Conservation (phyloP, 1,140 invertebrate genomes). For the Drosophila willistoni region DNA sequence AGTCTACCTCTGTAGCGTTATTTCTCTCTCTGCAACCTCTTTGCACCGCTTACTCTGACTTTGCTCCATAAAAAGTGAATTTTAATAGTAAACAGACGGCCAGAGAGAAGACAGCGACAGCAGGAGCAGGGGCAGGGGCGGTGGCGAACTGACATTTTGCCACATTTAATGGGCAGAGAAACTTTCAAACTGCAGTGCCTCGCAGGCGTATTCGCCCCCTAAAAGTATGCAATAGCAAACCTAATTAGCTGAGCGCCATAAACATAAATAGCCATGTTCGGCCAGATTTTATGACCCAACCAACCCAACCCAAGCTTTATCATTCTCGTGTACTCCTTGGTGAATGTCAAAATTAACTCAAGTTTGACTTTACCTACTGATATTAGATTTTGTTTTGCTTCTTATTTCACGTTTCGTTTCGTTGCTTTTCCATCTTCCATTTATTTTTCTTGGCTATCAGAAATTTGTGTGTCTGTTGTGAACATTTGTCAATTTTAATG, state of each 20-base stretch:
- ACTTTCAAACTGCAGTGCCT: constrained; percentile 45
- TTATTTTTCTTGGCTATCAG: neutral
- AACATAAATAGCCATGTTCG: constrained; percentile 49
- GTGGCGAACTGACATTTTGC: constrained; percentile 20
- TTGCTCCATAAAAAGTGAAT: constrained; percentile 48
- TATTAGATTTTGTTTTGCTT: neutral
- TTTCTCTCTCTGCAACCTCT: neutral
- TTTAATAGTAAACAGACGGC: constrained; percentile 37
- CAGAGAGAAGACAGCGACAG: neutral
- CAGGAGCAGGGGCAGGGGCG: neutral
- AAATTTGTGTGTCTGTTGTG: constrained; percentile 28
- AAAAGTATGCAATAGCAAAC: constrained; percentile 18
- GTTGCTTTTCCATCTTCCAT: neutral
- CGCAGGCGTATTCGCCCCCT: neutral
- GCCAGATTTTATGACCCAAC: constrained; percentile 26
- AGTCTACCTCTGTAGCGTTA: neutral
- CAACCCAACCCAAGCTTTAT: neutral
- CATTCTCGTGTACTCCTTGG: neutral
- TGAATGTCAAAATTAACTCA: constrained; percentile 23
- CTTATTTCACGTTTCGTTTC: neutral
- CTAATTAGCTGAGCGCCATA: constrained; percentile 53
- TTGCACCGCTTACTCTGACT: neutral
- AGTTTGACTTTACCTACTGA: neutral
- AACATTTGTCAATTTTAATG: constrained; percentile 75
- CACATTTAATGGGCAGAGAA: constrained; percentile 44